Percentiles rank a stretch among this genome's conserved stretches.
phyloP scores from a whole-genome alignment of 2,797 vertebrate species.

The Synaphobranchus kaupii region DNA sequence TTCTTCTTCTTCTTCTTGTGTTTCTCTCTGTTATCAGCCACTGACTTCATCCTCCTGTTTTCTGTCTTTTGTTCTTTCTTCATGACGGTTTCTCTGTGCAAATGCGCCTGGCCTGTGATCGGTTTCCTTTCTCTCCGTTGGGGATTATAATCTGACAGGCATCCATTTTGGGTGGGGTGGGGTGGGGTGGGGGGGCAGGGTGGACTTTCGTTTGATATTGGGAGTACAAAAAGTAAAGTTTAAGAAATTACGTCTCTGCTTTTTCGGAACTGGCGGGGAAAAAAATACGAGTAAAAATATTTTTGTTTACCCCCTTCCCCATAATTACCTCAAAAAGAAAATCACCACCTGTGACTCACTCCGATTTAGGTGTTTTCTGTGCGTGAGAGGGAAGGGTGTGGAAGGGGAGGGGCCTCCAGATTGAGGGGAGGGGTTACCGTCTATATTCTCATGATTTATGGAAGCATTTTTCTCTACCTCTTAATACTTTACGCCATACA shows the following conservation, averaged over 20 bases:
- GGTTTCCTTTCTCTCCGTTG: background rate
- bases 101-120: background rate
- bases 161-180: background rate
- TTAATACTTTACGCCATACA: slow-evolving; percentile 16
- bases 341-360: slow-evolving; percentile 14
- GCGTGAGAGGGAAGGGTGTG: background rate
- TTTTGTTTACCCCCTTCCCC: background rate
- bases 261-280: background rate
- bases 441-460: background rate
- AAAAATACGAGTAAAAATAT: background rate
- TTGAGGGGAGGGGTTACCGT: background rate
- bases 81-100: background rate
- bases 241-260: background rate
- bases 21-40: background rate
- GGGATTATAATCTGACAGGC: background rate
- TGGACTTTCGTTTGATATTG: background rate
- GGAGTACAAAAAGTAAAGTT: background rate
- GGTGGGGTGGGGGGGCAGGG: background rate
- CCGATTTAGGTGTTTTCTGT: background rate
- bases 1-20: background rate
- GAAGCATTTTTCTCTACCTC: slow-evolving; percentile 36
- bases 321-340: slow-evolving; percentile 10
- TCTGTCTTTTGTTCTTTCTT: background rate
- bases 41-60: background rate
- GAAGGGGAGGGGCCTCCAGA: background rate